phyloP scores from a whole-genome alignment of 1,140 invertebrate genomes.

The Caenorhabditis tropicalis region DNA sequence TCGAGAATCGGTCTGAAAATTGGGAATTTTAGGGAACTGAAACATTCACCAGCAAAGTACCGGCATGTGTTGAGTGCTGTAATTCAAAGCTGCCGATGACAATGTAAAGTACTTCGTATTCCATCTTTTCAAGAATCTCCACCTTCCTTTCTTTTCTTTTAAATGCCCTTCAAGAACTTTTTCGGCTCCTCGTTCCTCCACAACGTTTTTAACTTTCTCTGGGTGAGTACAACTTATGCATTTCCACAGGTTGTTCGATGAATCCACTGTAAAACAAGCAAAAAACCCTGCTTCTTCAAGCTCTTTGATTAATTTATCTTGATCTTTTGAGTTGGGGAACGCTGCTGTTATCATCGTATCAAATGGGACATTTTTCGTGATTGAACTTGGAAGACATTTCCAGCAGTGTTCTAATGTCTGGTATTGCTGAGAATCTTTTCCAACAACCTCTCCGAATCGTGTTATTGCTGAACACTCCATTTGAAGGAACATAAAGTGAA shows the following conservation, averaged over 20 bases:
- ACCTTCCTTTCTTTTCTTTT: conserved; percentile 92
- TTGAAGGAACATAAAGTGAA: conserved; percentile 92
- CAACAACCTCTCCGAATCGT: conserved; percentile 40
- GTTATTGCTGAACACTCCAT: conserved; percentile 78
- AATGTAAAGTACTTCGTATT: conserved; percentile 90
- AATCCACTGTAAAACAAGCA: conserved; percentile 86
- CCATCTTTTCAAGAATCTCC: conserved; percentile 88
- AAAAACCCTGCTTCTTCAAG: conserved; percentile 85
- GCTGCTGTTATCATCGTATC: conserved; percentile 88
- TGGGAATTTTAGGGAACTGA: neutral
- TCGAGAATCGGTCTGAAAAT: conserved; percentile 43
- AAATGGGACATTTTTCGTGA: conserved; percentile 79
- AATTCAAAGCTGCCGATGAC: conserved; percentile 86
- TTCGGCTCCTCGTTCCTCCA: conserved; percentile 63
- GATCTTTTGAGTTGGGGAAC: conserved; percentile 87
- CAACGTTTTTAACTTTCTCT: conserved; percentile 79
- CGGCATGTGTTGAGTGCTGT: conserved; percentile 75
- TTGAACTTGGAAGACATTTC: conserved; percentile 89
- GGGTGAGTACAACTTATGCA: conserved; percentile 91
- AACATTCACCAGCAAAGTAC: conserved; percentile 75
- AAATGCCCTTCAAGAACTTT: conserved; percentile 82
- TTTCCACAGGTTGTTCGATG: conserved; percentile 78
- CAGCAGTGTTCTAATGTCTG: conserved; percentile 75
- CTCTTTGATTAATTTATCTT: conserved; percentile 84
- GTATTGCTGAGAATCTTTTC: conserved; percentile 42